Percentiles rank a stretch among this genome's conserved stretches.
phyloP scores from a whole-genome alignment of 2,113 vertebrate genomes.

The Columba janthina region DNA sequence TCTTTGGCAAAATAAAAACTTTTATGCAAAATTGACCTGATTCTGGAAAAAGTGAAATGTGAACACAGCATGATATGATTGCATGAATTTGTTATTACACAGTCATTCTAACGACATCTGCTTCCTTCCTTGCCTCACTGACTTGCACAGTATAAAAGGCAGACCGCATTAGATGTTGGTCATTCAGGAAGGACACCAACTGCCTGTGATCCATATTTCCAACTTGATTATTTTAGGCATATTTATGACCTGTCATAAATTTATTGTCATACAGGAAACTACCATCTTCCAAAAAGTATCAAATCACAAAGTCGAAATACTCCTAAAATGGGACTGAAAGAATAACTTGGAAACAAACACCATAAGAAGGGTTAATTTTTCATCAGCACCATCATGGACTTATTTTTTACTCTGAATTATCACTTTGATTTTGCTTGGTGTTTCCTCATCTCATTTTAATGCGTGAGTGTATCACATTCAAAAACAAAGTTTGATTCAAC shows the following conservation, averaged over 20 bases:
- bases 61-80: constrained; percentile 40
- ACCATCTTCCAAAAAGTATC: background rate
- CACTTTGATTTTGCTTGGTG: background rate
- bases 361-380: background rate
- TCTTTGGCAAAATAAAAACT: background rate
- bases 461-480: too few species aligned
- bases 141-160: background rate
- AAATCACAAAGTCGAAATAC: background rate
- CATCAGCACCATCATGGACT: background rate
- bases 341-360: background rate
- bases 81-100: constrained; percentile 3
- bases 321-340: background rate
- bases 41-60: constrained; percentile 8
- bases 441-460: background rate
- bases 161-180: background rate
- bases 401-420: background rate
- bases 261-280: background rate
- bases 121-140: constrained; percentile 25
- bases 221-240: background rate
- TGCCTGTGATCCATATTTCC: background rate
- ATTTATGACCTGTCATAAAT: background rate
- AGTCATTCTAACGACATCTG: background rate
- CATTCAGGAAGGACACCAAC: constrained; percentile 19
- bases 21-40: constrained; percentile 1
- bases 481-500: background rate